Evolutionary conservation across 2,888 invertebrate species (phyloP), one percentile per base, ranked within the genome.

Genomic region (Ophioninae sp.): DNA sequence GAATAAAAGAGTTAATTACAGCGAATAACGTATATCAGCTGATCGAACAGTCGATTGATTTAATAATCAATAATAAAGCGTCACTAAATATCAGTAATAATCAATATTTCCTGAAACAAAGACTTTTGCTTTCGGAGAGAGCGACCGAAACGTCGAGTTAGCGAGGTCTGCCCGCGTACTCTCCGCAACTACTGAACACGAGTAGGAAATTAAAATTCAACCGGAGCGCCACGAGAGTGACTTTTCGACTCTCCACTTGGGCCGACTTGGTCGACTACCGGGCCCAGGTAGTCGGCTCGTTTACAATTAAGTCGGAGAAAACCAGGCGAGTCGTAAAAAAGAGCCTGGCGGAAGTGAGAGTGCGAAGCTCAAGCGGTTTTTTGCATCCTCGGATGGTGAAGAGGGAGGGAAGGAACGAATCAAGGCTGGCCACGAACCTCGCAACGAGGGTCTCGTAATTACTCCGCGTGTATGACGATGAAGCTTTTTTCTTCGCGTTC

Each of bases 261-360:
- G 13, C 50, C 50, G 13, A 50, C 23, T 50, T 50, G 21, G 68
- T 7, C 7, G 59, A 59, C 59, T 59, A 8, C 21, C 62, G 62
- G 50, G 13, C 13, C 37, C 56, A 17, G 44, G 67, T 20, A 57
- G 69, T 56, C 69, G 69, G 69, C 69, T 57, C 69, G 50, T 69
- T 69, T 57, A 69, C 56, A 69, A 69, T 69, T 69, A 57, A n/a
- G 56, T 69, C 30, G 56, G 69, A 69, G 69, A 17, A 69, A 69
- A 69, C 57, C 30, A 69, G 69, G 69, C 69, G 69, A 69, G 69
- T 57, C n/a, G 69, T 37, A n/a, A 69, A 69, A 59, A 59, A 30
- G 21, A 56, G 17, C 69, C 30, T 56, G 39, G 50, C 56, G 69
- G 69, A 69, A 69, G 21, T 69, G 30, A 69, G 69, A 56, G 69